phyloP scores from a whole-genome alignment of 2,797 vertebrate species.

The Sylvia borin region DNA sequence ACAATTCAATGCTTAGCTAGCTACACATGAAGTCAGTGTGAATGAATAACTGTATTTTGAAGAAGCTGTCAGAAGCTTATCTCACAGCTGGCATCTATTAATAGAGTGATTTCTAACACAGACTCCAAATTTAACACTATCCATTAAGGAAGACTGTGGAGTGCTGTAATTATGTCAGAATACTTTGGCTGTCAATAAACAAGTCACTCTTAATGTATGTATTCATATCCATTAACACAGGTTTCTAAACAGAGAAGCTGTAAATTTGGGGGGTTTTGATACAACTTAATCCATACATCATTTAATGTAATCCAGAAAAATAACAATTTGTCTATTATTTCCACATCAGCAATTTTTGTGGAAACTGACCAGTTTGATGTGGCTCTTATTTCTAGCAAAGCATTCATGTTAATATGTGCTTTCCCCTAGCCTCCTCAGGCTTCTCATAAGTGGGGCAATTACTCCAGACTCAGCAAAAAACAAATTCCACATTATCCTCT shows the following conservation, averaged over 20 bases:
- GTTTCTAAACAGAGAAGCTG: constrained; percentile 16
- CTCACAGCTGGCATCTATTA: constrained; percentile 58
- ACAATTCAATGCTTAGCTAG: background rate
- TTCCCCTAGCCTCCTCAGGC: background rate
- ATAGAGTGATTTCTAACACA: constrained; percentile 49
- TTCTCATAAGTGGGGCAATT: constrained; percentile 17
- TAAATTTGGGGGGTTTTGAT: background rate
- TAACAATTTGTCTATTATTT: background rate
- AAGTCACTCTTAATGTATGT: background rate
- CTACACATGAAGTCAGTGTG: background rate
- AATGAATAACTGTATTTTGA: constrained; percentile 32
- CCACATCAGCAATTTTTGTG: background rate
- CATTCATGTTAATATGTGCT: background rate
- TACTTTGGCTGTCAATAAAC: constrained; percentile 11
- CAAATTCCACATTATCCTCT: constrained; percentile 47
- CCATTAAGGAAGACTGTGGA: constrained; percentile 29
- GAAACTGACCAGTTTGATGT: background rate
- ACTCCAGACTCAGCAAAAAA: constrained; percentile 32
- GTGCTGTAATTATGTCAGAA: constrained; percentile 30
- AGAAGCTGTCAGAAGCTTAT: constrained; percentile 38
- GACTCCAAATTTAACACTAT: constrained; percentile 43
- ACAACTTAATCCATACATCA: background rate
- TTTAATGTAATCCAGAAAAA: background rate
- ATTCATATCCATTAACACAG: background rate
- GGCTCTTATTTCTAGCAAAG: background rate